Evolutionary conservation across 2,113 vertebrate genomes (phyloP).

Genomic region (Guaruba guarouba): DNA sequence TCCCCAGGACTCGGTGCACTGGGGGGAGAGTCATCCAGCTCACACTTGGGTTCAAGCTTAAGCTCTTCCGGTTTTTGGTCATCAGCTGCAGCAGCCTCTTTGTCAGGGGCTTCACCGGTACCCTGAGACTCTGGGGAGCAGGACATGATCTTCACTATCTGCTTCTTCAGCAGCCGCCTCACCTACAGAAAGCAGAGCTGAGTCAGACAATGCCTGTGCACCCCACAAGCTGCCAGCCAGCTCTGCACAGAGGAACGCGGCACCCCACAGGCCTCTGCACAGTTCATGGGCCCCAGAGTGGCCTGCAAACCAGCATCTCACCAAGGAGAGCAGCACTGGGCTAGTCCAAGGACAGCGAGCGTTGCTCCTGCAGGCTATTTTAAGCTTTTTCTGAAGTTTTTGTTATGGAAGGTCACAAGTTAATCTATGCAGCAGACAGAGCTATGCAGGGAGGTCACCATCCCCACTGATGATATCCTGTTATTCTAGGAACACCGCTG

Average conservation of each 20-base stretch:
- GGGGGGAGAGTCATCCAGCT: constrained; percentile 47
- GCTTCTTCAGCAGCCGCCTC: constrained; percentile 91
- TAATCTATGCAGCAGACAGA: neutral
- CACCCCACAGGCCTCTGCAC: neutral
- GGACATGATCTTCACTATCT: constrained; percentile 84
- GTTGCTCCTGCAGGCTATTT: neutral
- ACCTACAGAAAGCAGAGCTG: constrained; percentile 56
- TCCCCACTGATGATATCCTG: neutral
- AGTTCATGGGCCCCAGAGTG: neutral
- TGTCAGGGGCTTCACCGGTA: constrained; percentile 51
- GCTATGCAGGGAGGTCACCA: neutral
- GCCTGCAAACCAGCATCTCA: neutral
- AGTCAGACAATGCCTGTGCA: neutral
- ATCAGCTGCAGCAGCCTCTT: constrained; percentile 58
- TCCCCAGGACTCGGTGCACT: constrained; percentile 47
- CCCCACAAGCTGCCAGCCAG: neutral
- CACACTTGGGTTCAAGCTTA: constrained; percentile 48
- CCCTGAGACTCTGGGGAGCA: constrained; percentile 80
- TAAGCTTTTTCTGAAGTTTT: neutral
- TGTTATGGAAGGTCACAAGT: neutral
- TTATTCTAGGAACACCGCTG: neutral
- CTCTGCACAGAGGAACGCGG: neutral
- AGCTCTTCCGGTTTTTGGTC: constrained; percentile 65
- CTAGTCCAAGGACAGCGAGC: neutral
- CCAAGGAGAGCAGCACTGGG: neutral